phyloP scores from a whole-genome alignment of 1,140 invertebrate genomes.

The Drosophila mayri region DNA sequence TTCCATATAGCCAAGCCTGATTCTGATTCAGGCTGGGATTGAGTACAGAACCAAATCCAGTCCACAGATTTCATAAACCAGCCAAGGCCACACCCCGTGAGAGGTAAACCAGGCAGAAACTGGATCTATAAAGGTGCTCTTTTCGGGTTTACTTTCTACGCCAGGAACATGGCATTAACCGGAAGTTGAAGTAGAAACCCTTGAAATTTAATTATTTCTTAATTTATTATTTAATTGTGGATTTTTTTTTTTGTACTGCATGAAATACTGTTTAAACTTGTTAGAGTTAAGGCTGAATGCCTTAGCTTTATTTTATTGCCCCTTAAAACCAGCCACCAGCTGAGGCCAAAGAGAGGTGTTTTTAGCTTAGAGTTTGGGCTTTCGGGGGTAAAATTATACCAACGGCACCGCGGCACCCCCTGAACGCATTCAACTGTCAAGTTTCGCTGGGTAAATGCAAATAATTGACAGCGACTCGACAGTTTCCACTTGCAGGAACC shows the following conservation, averaged over 20 bases:
- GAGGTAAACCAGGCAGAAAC: background rate
- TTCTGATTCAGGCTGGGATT: conserved; percentile 8
- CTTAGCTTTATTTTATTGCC: background rate
- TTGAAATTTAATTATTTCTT: background rate
- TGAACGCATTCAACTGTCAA: conserved; percentile 49
- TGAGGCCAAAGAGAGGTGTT: conserved; percentile 4
- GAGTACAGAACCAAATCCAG: conserved; percentile 26
- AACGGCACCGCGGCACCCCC: conserved; percentile 12
- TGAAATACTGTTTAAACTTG: background rate
- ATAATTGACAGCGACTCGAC: conserved; percentile 69
- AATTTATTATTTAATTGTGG: background rate
- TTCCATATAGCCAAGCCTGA: background rate
- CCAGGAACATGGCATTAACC: background rate
- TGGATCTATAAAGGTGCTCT: background rate
- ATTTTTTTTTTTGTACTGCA: background rate
- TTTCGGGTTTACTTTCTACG: background rate
- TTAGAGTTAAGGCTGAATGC: background rate
- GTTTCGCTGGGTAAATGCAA: conserved; percentile 57
- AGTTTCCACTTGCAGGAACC: conserved; percentile 4
- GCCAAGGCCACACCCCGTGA: background rate
- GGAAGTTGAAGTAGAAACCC: background rate
- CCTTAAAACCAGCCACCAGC: background rate
- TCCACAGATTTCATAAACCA: conserved; percentile 15
- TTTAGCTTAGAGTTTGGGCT: background rate
- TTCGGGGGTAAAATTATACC: conserved; percentile 44